These are phyloP conservation scores for Leptinotarsa peninsularis DNA, from an alignment of 2,888 invertebrate genomes.

Conservation along the genomic window DNA sequence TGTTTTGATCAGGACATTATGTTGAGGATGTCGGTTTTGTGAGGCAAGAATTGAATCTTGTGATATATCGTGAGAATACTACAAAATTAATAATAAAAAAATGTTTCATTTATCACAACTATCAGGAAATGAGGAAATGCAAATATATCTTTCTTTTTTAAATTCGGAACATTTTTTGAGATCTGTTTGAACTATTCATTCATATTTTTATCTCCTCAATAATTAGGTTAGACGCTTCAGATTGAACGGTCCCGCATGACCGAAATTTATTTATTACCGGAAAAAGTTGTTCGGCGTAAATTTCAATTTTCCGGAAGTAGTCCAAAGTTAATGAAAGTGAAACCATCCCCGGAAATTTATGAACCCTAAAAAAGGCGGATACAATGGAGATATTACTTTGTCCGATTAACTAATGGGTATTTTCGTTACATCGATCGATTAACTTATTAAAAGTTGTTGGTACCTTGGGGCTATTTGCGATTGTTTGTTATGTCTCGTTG, in stretches of 20 bases:
- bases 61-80: no score
- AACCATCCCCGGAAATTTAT: slow-evolving; percentile 20
- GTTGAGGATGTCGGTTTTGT: no score
- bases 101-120: no score
- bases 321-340: slow-evolving; percentile 22
- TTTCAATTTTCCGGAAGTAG: slow-evolving; percentile 22
- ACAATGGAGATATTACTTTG: slow-evolving; percentile 16
- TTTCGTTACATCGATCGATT: not conserved
- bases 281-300: not conserved
- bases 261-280: not conserved
- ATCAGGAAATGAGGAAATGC: no score
- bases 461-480: not conserved
- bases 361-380: slow-evolving; percentile 14
- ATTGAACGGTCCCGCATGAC: not conserved
- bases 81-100: no score
- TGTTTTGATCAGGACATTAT: no score
- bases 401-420: slow-evolving; percentile 4
- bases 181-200: not conserved
- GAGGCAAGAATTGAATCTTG: no score
- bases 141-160: not conserved
- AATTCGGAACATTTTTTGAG: not conserved
- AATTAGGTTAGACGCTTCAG: not conserved
- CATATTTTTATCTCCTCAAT: not conserved
- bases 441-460: not conserved
- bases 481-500: not conserved